Conservation (phyloP, 2,888 invertebrate species). For the Agrypnus murinus region DNA sequence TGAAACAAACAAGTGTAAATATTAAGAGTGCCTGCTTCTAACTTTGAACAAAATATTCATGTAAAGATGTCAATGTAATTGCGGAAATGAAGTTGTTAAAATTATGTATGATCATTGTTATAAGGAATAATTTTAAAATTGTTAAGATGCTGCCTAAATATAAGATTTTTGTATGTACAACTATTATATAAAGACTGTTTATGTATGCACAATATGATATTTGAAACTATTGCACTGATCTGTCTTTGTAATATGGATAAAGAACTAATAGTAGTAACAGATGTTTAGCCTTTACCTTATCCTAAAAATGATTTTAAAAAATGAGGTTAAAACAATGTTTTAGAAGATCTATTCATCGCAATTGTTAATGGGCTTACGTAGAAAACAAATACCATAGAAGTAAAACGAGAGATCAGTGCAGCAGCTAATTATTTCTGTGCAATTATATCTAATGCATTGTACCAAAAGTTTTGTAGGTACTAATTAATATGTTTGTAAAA, state of each 20-base stretch:
- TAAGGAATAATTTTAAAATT: conserved; percentile 11
- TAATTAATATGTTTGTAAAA: conserved; percentile 24
- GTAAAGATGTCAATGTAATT: conserved; percentile 8
- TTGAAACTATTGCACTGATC: conserved; percentile 8
- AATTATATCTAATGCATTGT: conserved; percentile 15
- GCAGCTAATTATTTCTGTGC: not conserved
- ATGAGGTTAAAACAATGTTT: not conserved
- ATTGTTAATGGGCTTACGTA: not conserved
- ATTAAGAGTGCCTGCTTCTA: not conserved
- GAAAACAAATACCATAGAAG: not conserved
- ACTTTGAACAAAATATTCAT: not conserved
- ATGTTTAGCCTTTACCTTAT: not conserved
- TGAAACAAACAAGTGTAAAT: not conserved
- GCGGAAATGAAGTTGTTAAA: conserved; percentile 15
- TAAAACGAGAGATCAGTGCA: not conserved
- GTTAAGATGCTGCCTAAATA: conserved; percentile 29
- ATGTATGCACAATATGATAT: conserved; percentile 3
- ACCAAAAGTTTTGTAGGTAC: conserved; percentile 31
- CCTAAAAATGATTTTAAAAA: not conserved
- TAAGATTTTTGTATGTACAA: conserved; percentile 32
- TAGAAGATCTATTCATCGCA: not conserved
- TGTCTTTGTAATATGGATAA: not conserved
- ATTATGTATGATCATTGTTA: conserved; percentile 19
- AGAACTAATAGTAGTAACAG: not conserved
- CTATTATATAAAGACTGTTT: conserved; percentile 37